Evolutionary conservation across 2,888 invertebrate genomes (phyloP).

Genomic region (Cryptophagus acutangulus): DNA sequence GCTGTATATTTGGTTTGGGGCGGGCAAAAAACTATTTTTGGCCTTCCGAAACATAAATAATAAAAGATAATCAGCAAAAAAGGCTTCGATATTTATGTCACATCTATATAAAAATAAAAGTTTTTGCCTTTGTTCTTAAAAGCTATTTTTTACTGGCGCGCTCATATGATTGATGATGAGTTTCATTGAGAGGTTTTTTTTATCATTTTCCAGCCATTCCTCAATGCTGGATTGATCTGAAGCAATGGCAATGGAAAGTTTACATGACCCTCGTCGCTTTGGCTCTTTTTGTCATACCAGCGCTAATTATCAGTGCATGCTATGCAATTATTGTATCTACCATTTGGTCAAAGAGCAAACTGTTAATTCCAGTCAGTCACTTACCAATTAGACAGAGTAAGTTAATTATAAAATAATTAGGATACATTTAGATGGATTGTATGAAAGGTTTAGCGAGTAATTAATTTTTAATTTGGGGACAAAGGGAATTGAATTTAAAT

Average conservation of each 20-base stretch:
- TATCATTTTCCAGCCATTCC: slow-evolving; percentile 57
- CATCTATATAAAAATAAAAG: too few species aligned
- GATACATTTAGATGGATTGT: neutral
- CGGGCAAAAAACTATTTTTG: too few species aligned
- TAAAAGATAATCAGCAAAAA: too few species aligned
- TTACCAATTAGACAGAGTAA: slow-evolving; percentile 40
- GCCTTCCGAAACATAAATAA: too few species aligned
- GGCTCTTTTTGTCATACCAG: slow-evolving; percentile 79
- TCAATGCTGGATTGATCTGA: slow-evolving; percentile 87
- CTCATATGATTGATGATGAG: too few species aligned
- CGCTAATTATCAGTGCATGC: slow-evolving; percentile 82
- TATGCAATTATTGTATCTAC: slow-evolving; percentile 88
- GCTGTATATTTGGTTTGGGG: too few species aligned
- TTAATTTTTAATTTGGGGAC: neutral
- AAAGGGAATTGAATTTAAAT: slow-evolving; percentile 1
- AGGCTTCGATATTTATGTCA: too few species aligned
- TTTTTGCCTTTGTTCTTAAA: too few species aligned
- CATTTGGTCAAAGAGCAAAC: slow-evolving; percentile 82
- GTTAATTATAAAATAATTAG: slow-evolving; percentile 13
- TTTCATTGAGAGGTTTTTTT: too few species aligned
- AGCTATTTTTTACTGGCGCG: too few species aligned
- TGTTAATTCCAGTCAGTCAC: slow-evolving; percentile 50
- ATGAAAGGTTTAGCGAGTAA: neutral
- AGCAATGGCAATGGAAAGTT: slow-evolving; percentile 74
- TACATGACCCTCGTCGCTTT: slow-evolving; percentile 82